phyloP scores from a whole-genome alignment of 2,888 invertebrate species.

The Ferrisia virgata region DNA sequence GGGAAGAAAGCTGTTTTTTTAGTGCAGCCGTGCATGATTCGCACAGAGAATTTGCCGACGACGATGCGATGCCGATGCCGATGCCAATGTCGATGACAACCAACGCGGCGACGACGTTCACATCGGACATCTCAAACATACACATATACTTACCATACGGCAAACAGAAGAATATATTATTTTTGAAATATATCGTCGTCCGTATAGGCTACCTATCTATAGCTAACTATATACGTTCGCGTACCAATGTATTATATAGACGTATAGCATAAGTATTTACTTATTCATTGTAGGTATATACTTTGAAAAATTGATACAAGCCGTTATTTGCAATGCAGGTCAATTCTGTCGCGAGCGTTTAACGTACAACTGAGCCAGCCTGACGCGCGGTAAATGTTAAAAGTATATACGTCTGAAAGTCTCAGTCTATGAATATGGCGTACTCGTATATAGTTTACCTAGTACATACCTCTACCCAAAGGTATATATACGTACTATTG shows the following conservation, averaged over 20 bases:
- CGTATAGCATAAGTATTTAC: neutral
- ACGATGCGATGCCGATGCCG: neutral
- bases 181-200: neutral
- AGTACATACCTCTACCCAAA: too few species aligned
- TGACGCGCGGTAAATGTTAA: constrained; percentile 9
- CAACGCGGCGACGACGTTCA: neutral
- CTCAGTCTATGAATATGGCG: neutral
- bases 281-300: constrained; percentile 1
- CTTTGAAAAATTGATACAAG: constrained; percentile 2
- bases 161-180: neutral
- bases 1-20: neutral
- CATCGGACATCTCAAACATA: neutral
- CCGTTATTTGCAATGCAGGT: constrained; percentile 9
- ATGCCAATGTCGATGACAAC: neutral
- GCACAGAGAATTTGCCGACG: neutral
- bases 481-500: too few species aligned
- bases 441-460: neutral
- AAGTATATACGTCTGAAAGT: neutral
- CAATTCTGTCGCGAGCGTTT: neutral
- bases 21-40: neutral
- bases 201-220: neutral
- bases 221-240: too few species aligned
- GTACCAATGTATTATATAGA: neutral
- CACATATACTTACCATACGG: neutral
- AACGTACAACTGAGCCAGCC: neutral